phyloP scores from a whole-genome alignment of 2,888 invertebrate species.

The Argyresthia goedartella region DNA sequence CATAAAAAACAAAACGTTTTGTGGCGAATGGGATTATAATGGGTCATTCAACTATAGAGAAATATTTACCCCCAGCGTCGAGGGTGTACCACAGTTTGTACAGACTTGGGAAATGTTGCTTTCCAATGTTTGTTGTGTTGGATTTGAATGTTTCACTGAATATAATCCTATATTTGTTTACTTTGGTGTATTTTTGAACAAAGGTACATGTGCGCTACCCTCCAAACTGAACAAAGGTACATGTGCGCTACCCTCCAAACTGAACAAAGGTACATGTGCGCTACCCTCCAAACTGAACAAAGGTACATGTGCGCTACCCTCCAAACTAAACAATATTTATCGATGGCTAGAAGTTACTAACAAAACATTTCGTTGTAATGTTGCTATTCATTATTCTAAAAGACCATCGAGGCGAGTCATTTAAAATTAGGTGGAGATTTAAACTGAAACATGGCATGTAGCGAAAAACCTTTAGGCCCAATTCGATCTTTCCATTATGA shows the following conservation, averaged over 20 bases:
- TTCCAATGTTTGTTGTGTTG: conserved; percentile 52
- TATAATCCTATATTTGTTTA: conserved; percentile 71
- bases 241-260: too few relatives aligned
- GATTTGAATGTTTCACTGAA: conserved; percentile 66
- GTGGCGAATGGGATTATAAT: conserved; percentile 61
- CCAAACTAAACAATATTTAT: too few relatives aligned
- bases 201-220: neutral
- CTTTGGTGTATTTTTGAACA: conserved; percentile 53
- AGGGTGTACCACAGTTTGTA: conserved; percentile 36
- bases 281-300: conserved; percentile 19
- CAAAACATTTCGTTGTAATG: too few relatives aligned
- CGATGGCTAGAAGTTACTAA: too few relatives aligned
- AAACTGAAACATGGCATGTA: too few relatives aligned
- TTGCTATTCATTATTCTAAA: too few relatives aligned
- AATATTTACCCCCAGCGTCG: conserved; percentile 27
- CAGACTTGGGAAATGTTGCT: conserved; percentile 32
- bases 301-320: neutral
- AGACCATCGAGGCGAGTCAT: too few relatives aligned
- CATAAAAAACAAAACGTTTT: conserved; percentile 27
- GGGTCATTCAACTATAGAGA: conserved; percentile 28
- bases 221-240: too few relatives aligned
- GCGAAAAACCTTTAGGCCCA: too few relatives aligned
- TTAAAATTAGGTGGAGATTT: too few relatives aligned
- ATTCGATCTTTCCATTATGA: too few relatives aligned
- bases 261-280: neutral